Evolutionary conservation across 1,140 invertebrate species (phyloP).

Genomic region (Drosophila sp.): DNA sequence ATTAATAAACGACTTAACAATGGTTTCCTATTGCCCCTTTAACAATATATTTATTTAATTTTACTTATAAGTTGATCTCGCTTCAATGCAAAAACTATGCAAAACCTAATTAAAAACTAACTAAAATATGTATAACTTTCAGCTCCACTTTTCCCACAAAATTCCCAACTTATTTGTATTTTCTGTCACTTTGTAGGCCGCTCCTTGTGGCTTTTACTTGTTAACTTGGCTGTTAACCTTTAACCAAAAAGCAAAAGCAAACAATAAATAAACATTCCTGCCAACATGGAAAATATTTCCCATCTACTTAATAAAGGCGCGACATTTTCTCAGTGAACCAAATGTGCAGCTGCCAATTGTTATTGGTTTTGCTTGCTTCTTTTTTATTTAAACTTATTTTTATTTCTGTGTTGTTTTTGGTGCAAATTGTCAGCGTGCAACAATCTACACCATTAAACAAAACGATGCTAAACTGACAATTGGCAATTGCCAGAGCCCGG

Average conservation of each 20-base stretch:
- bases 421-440: conserved; percentile 77
- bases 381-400: conserved; percentile 13
- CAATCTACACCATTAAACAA: conserved; percentile 79
- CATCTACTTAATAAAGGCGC: conserved; percentile 62
- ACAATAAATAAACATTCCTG: conserved; percentile 15
- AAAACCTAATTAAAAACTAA: too few relatives aligned
- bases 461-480: conserved; percentile 55
- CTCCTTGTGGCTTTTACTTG: neutral
- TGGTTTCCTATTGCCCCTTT: too few relatives aligned
- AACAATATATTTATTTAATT: too few relatives aligned
- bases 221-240: conserved; percentile 39
- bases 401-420: conserved; percentile 35
- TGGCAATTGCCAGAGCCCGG: conserved; percentile 8
- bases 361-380: conserved; percentile 6
- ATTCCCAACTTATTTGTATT: neutral
- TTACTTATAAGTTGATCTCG: too few relatives aligned
- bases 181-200: neutral
- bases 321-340: conserved; percentile 52
- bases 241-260: conserved; percentile 15
- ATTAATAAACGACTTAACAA: too few relatives aligned
- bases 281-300: conserved; percentile 38
- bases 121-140: too few relatives aligned
- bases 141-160: too few relatives aligned
- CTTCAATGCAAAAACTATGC: too few relatives aligned
- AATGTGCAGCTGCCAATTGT: conserved; percentile 51